Evolutionary conservation across 2,113 vertebrate species (phyloP), one percentile per base, ranked within the genome.

Genomic region (Paracanthobrama guichenoti): DNA sequence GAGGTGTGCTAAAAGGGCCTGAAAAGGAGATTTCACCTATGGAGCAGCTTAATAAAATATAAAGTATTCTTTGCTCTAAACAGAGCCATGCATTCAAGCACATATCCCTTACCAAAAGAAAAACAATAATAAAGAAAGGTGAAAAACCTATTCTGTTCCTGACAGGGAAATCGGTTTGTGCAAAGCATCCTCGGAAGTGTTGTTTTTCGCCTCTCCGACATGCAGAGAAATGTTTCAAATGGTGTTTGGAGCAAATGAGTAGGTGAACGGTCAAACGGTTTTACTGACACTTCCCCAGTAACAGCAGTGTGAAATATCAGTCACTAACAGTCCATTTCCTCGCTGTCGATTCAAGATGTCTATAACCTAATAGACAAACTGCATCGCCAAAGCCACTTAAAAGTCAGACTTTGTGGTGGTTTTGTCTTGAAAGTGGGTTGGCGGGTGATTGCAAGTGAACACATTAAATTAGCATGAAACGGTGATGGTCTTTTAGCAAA

Each of bases 1-100:
- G 31, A 74, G 57, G 78, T 72, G 46, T 67, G 31, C 26, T 13
- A 35, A 78, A 57, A n/a, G 83, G 67, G 16, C 42, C 77, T 50
- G 72, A 83, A 71, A 64, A 10, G 16, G n/a, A 67, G 26, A 72
- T 78, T 59, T 78, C 75, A 78, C 48, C 48, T 77, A 35, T 39
- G 64, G 42, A 82, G 66, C 64, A 85, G 74, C 81, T 77, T 67
- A 82, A 86, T 81, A 72, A 87, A 89, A 80, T 85, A 62, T 48
- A 35, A 84, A 46, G 62, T 48, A 16, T 81, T 71, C 64, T 69
- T 66, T 82, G 76, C 85, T 66, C 83, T 87, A 84, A 46, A 88
- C 92, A 89, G 91, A 91, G 12, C 85, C 92, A 93, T 93, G 93
- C 92, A 90, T 88, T 91, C 86, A 89, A 91, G 89, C 82, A 88